Conservation (phyloP, 2,888 invertebrate species). For the Nowickia ferox region DNA sequence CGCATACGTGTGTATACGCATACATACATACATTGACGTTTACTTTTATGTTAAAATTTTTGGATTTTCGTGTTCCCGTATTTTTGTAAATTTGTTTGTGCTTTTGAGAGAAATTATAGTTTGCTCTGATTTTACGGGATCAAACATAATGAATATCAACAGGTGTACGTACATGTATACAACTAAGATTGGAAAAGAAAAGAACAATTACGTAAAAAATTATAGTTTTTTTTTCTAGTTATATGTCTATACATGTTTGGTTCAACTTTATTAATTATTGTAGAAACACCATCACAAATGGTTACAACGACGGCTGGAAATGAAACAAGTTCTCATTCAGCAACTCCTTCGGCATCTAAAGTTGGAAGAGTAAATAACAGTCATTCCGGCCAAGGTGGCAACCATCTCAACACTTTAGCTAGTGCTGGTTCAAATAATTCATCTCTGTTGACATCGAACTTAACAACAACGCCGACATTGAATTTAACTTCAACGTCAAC, state of each 20-base stretch:
- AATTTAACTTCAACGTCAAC: slow-evolving; percentile 49
- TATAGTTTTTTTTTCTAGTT: neutral
- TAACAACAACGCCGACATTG: slow-evolving; percentile 40
- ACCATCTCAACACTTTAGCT: slow-evolving; percentile 69
- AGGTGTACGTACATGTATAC: no score
- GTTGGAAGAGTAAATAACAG: slow-evolving; percentile 58
- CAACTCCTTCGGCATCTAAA: slow-evolving; percentile 60
- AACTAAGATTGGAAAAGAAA: no score
- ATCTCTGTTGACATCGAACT: slow-evolving; percentile 34
- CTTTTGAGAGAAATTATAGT: no score
- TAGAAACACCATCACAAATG: slow-evolving; percentile 43
- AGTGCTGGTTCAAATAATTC: slow-evolving; percentile 51
- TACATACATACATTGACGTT: no score
- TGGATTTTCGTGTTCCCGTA: no score
- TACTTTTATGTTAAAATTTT: no score
- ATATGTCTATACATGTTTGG: neutral
- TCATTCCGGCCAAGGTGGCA: slow-evolving; percentile 30
- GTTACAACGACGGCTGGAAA: slow-evolving; percentile 28
- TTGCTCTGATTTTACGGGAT: no score
- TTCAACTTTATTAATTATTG: neutral
- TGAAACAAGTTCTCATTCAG: slow-evolving; percentile 59
- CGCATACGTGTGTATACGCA: no score
- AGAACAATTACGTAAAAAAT: no score
- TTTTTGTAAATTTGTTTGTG: no score
- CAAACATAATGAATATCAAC: no score